Evolutionary conservation across 2,888 invertebrate species (phyloP).

Genomic region (Junonia oenone): DNA sequence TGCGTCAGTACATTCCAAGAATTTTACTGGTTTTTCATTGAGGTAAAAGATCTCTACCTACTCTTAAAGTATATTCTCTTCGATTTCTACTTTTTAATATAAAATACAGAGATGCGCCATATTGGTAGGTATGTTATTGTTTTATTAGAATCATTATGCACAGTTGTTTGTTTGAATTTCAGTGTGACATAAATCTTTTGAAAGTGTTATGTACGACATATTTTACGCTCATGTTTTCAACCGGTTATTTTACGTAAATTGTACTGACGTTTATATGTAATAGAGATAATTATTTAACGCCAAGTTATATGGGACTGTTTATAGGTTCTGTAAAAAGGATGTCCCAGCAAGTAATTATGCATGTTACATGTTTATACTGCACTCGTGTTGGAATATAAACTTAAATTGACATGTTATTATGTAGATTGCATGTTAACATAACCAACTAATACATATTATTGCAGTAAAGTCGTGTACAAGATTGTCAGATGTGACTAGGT

Average conservation of each 20-base stretch:
- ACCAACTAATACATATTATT: constrained; percentile 29
- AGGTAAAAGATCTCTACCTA: background rate
- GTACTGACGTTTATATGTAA: constrained; percentile 13
- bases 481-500: constrained; percentile 17
- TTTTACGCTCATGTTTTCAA: constrained; percentile 14
- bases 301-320: constrained; percentile 13
- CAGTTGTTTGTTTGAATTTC: background rate
- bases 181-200: background rate
- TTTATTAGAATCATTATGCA: background rate
- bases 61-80: too few species aligned
- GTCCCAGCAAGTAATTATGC: constrained; percentile 21
- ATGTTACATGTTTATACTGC: constrained; percentile 16
- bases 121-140: too few species aligned
- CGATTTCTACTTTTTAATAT: too few species aligned
- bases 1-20: background rate
- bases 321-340: constrained; percentile 23
- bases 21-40: background rate
- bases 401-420: constrained; percentile 28
- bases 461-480: constrained; percentile 24
- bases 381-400: constrained; percentile 21
- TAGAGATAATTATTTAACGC: constrained; percentile 16
- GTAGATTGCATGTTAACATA: constrained; percentile 25
- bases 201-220: background rate
- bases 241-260: constrained; percentile 18
- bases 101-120: too few species aligned